Conservation (phyloP, 2,888 invertebrate species). For the Scotopteryx bipunctaria region DNA sequence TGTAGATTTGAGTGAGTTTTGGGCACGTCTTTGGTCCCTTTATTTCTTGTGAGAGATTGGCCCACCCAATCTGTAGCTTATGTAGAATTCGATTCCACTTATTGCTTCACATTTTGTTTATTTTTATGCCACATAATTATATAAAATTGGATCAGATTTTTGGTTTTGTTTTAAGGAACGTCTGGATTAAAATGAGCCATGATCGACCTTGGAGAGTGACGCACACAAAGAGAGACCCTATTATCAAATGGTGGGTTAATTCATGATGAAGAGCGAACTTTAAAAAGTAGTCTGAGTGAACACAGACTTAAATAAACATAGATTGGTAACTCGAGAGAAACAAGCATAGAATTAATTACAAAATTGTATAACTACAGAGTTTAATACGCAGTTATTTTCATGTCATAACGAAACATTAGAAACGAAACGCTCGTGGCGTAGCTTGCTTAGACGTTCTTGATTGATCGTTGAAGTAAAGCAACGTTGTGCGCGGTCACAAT, state of each 20-base stretch:
- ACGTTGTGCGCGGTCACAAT: no score
- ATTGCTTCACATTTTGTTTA: background rate
- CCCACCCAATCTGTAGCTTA: conserved; percentile 6
- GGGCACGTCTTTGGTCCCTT: background rate
- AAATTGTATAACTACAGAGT: no score
- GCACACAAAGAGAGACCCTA: background rate
- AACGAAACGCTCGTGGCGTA: no score
- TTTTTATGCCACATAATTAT: background rate
- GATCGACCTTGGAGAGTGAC: background rate
- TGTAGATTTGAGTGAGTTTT: conserved; percentile 15
- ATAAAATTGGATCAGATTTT: background rate
- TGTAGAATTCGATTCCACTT: background rate
- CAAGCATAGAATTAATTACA: no score
- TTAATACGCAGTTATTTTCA: no score
- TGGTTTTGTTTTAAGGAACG: background rate
- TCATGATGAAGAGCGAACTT: no score
- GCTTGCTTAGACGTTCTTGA: no score
- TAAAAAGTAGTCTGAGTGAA: no score
- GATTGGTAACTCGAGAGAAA: no score
- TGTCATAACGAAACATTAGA: background rate
- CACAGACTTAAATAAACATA: no score
- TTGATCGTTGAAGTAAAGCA: no score
- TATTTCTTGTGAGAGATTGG: background rate
- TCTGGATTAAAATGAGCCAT: background rate
- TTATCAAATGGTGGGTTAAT: no score